Evolutionary conservation across 2,888 invertebrate genomes (phyloP), one percentile per base, ranked within the genome.

Genomic region (Cloeon dipterum): DNA sequence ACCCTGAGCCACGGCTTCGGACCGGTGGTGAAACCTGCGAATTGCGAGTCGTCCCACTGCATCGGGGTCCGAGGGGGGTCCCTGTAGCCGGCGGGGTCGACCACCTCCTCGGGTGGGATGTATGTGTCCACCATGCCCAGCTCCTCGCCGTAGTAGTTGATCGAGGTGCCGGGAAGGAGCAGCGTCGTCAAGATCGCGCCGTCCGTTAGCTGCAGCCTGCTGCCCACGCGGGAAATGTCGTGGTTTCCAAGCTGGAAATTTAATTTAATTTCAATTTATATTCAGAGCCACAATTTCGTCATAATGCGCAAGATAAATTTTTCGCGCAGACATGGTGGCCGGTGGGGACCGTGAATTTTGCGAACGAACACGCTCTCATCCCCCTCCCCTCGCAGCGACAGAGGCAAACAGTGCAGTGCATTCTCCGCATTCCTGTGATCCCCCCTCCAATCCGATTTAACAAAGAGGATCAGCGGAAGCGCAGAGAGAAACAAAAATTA

Each of bases 101-200:
- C 39, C 20, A 40, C 42, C 32, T 43, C 46, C 38, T 45, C 42
- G 4, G 45, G 37, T 39, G 48, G 46, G 5, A 44, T 43, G 8
- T 53, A 51, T 1, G 50, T 50, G 49, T 81, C 70, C 1, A 62
- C 61, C 76, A 83, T 76, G 8, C 76, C 83, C 37, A 86, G 65
- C 52, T 86, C 85, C 50, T 85, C 83, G 2, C 85, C 66, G 50
- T 68, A 68, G 47, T 67, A 68, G 19, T 59, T 55, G 38, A 61
- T 52, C 2, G 63, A 54, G 23, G 63, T 61, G 8, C 69, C 68
- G 4, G 65, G 65, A 34, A 70, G 48, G 4, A 64, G 49, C 43
- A 68, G 46, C 37, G 57, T 54, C 23, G 69, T 47, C 57, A 66
- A 60, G 45, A 61, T 57, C 38, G 65, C 48, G 7, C 55, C 57